Percentiles rank a stretch among this genome's conserved stretches.
Evolutionary conservation across 2,113 vertebrate genomes (phyloP).

Genomic region (Chaetops frenatus): DNA sequence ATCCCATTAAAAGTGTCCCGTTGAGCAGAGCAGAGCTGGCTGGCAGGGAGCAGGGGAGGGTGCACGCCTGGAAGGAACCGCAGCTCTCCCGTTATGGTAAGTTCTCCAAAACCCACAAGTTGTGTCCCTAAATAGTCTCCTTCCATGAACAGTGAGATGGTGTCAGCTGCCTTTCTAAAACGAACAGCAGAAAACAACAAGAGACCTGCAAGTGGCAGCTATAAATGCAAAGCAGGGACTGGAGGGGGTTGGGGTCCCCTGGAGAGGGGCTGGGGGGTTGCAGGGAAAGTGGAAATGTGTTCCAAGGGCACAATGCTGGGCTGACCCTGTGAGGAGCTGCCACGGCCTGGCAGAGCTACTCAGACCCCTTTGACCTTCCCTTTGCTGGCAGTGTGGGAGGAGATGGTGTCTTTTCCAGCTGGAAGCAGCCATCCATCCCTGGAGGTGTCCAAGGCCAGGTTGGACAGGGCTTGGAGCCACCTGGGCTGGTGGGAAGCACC

Average conservation of each 20-base stretch:
- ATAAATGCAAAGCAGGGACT: neutral
- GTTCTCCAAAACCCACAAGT: constrained; percentile 27
- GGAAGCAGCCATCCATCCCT: neutral
- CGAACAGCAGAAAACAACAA: neutral
- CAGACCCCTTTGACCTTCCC: fast-evolving
- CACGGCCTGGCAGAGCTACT: neutral
- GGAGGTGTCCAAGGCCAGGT: neutral
- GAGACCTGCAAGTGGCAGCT: neutral
- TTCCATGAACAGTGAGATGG: neutral
- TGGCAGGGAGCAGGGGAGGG: neutral
- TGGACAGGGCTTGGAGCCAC: fast-evolving
- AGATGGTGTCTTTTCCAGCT: neutral
- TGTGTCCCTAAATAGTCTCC: constrained; percentile 36
- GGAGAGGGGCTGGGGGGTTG: neutral
- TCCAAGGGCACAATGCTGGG: neutral
- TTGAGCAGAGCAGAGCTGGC: neutral
- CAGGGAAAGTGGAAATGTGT: fast-evolving
- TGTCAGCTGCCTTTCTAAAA: neutral
- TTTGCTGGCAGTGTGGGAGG: neutral
- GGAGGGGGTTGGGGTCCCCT: neutral
- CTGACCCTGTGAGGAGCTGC: neutral
- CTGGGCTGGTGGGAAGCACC: neutral
- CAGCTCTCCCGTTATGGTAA: neutral
- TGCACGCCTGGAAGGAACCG: neutral
- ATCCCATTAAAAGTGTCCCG: neutral